Base-by-base conservation (phyloP, 30 jellyfish, hydroid and myxozoan species). In the Hydra vulgaris region DNA sequence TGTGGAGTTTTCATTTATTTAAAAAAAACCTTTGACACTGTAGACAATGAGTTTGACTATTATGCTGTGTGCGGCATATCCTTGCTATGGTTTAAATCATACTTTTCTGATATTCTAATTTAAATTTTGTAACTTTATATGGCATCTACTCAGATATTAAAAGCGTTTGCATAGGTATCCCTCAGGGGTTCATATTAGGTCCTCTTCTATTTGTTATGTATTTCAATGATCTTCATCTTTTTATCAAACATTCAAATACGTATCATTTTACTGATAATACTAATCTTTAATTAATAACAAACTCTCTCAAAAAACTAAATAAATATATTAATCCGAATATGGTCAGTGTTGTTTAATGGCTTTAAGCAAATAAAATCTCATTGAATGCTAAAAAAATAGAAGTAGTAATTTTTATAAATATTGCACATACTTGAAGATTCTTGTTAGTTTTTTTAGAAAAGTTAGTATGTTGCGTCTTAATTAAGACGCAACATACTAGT, bases 211-310 rank as follows among this genome's bases (percentile, higher is more conserved):
- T 56, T n/a, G 18, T 56, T n/a, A 56, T 56, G n/a, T 56, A 15
- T 56, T 15, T n/a, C n/a, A 56, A 56, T 56, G 71, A 56, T 56
- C n/a, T 56, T 15, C 17, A 56, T n/a, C 17, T 56, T 17, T 56
- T 17, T 56, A 56, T 56, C 17, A 56, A 56, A 56, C n/a, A 15
- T 56, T 56, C 71, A 15, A 56, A 56, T 15, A 56, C 71, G n/a
- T 56, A 56, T 56, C 71, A 56, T 56, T 56, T 56, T 56, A n/a
- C 71, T 56, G 71, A 56, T 56, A n/a, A 56, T n/a, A 56, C 71
- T 56, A 56, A n/a, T n/a, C n/a, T 56, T n/a, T 56, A 56, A 56
- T 56, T 15, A 56, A 15, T 56, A n/a, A 56, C n/a, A 56, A 56
- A 56, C 17, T n/a, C 71, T n/a, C n/a, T 56, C 17, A n/a, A 56